Evolutionary conservation across 2,888 invertebrate genomes (phyloP), one percentile per base, ranked within the genome.

Genomic region (Tachystola acroxantha): DNA sequence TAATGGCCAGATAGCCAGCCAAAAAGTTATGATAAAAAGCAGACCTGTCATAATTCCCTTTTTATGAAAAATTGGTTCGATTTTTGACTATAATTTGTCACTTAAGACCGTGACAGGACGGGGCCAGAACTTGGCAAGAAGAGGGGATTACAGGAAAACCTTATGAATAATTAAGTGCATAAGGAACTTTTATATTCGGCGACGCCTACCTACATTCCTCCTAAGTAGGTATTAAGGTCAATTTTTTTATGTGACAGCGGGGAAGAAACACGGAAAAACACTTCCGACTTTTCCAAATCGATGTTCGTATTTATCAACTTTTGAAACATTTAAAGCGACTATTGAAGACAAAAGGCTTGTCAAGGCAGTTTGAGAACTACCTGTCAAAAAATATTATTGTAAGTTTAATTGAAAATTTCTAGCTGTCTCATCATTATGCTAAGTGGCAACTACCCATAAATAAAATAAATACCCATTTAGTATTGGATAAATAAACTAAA

Each of bases 161-260:
- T 76, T 76, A 76, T 85, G 81, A 84, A 85, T 85, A 84, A 79
- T 81, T 80, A 81, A 84, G 69, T 75, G 70, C 58, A 68, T 64
- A 52, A 56, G 48, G 57, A 64, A 76, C 71, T 79, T 80, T 73
- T 74, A 48, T 68, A 63, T 64, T 68, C 55, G 43, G 48, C 59
- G 51, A n/a, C n/a, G n/a, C n/a, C n/a, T 6, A 6, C 55, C 56
- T 53, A 62, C 63, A 57, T 63, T 45, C 46, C 36, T 35, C 37
- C 42, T 39, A 37, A 43, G 44, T 50, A 55, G 63, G 54, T 54
- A 52, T 56, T 19, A 24, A 50, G 67, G 70, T 72, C 61, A 65
- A 28, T 55, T 64, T 67, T 64, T 72, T 67, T 66, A 64, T 52
- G 63, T 61, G 60, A 61, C 61, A 59, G 46, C 47, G 43, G 47